phyloP scores from a whole-genome alignment of 2,888 invertebrate genomes.

The Eurois occulta region DNA sequence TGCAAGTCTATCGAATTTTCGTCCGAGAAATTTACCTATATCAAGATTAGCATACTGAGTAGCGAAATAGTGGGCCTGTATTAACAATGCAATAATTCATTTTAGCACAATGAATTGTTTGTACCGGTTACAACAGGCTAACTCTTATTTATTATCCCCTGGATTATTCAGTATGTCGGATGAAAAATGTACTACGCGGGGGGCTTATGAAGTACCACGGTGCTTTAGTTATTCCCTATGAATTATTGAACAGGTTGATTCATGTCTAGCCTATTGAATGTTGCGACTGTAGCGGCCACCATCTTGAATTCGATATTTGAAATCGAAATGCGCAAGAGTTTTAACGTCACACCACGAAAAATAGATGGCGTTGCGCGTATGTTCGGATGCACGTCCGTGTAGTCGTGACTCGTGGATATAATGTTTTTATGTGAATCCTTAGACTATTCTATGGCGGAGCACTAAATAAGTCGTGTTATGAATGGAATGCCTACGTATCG shows the following conservation, averaged over 20 bases:
- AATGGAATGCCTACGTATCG: constrained; percentile 77
- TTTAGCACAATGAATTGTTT: constrained; percentile 78
- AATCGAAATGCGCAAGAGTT: constrained; percentile 70
- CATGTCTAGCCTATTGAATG: constrained; percentile 80
- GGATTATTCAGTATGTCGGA: constrained; percentile 77
- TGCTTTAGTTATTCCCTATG: constrained; percentile 84
- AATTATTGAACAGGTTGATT: constrained; percentile 87
- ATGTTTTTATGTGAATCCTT: constrained; percentile 65
- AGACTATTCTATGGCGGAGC: constrained; percentile 65
- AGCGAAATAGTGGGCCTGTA: constrained; percentile 68
- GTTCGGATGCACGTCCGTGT: constrained; percentile 42
- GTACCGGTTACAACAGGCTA: constrained; percentile 69
- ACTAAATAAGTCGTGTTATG: constrained; percentile 75
- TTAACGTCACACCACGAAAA: constrained; percentile 63
- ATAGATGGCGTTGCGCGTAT: constrained; percentile 64
- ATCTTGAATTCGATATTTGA: constrained; percentile 76
- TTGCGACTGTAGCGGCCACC: constrained; percentile 71
- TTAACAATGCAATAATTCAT: constrained; percentile 74
- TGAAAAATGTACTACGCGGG: constrained; percentile 88
- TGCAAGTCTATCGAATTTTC: constrained; percentile 42
- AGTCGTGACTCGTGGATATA: constrained; percentile 63
- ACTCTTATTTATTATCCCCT: constrained; percentile 78
- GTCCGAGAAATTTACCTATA: constrained; percentile 47
- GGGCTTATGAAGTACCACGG: constrained; percentile 79
- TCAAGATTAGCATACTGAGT: constrained; percentile 55